These are phyloP conservation scores for Protomyctophum bolini DNA, from an alignment of 2,113 vertebrate genomes.

Conservation along the genomic window DNA sequence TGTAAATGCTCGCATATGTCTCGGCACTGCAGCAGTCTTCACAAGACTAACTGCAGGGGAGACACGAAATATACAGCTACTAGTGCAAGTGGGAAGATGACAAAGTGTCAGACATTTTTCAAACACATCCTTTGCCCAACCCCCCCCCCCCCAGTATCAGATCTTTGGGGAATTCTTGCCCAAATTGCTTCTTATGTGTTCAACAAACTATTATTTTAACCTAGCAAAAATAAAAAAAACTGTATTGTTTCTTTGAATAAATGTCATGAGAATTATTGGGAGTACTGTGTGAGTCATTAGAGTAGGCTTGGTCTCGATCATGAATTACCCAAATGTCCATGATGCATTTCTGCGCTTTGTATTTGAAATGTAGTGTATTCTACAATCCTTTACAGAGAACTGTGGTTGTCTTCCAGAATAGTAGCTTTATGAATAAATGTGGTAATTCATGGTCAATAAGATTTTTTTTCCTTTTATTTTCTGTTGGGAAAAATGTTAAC, in stretches of 20 bases:
- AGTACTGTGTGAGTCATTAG: slow-evolving; percentile 77
- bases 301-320: slow-evolving; percentile 55
- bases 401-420: slow-evolving; percentile 66
- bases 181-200: slow-evolving; percentile 74
- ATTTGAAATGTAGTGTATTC: slow-evolving; percentile 42
- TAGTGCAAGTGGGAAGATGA: slow-evolving; percentile 63
- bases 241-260: slow-evolving; percentile 82
- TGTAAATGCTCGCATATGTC: slow-evolving; percentile 65
- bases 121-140: slow-evolving; percentile 63
- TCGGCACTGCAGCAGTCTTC: slow-evolving; percentile 56
- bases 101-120: slow-evolving; percentile 67
- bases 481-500: slow-evolving; percentile 27
- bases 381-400: slow-evolving; percentile 49
- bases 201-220: slow-evolving; percentile 74
- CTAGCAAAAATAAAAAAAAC: slow-evolving; percentile 72
- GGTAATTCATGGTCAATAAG: slow-evolving; percentile 17
- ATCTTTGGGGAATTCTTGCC: slow-evolving; percentile 63
- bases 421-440: slow-evolving; percentile 30
- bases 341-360: slow-evolving; percentile 49
- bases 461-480: slow-evolving; percentile 1
- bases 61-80: slow-evolving; percentile 57
- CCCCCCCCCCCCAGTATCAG: slow-evolving; percentile 40
- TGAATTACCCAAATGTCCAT: slow-evolving; percentile 53
- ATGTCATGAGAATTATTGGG: slow-evolving; percentile 78
- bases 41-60: slow-evolving; percentile 51